Conservation (phyloP, 2,797 vertebrate species). For the Esox masquinongy region DNA sequence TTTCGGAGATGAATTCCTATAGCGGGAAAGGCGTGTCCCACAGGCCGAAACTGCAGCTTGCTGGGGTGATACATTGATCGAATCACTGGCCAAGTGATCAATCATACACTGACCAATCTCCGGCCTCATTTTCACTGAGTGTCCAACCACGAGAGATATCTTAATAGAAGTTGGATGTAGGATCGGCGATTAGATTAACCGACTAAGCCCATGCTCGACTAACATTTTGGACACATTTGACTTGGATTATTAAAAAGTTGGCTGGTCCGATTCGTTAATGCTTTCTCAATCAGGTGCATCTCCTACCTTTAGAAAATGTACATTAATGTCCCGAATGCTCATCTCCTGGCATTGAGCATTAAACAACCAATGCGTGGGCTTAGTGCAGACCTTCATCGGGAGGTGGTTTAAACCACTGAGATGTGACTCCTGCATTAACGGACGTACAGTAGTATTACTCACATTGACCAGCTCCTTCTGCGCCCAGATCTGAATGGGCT, state of each 20-base stretch:
- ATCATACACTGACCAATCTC: slow-evolving; percentile 30
- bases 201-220: slow-evolving; percentile 25
- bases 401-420: background rate
- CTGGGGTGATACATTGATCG: background rate
- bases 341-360: background rate
- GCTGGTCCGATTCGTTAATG: slow-evolving; percentile 18
- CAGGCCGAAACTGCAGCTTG: background rate
- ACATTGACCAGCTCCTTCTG: slow-evolving; percentile 98
- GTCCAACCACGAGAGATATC: slow-evolving; percentile 43
- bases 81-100: slow-evolving; percentile 43
- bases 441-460: slow-evolving; percentile 36
- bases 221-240: slow-evolving; percentile 38
- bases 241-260: slow-evolving; percentile 38
- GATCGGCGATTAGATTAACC: slow-evolving; percentile 39
- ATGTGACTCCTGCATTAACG: background rate
- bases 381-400: background rate
- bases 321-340: background rate
- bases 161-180: slow-evolving; percentile 36
- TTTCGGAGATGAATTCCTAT: background rate
- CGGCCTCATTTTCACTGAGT: slow-evolving; percentile 44
- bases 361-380: background rate
- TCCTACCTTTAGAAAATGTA: background rate
- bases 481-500: slow-evolving; percentile 98
- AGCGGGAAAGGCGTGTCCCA: background rate
- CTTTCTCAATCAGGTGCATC: background rate